Evolutionary conservation across 2,113 vertebrate genomes (phyloP).

Genomic region (Symphodus melops): DNA sequence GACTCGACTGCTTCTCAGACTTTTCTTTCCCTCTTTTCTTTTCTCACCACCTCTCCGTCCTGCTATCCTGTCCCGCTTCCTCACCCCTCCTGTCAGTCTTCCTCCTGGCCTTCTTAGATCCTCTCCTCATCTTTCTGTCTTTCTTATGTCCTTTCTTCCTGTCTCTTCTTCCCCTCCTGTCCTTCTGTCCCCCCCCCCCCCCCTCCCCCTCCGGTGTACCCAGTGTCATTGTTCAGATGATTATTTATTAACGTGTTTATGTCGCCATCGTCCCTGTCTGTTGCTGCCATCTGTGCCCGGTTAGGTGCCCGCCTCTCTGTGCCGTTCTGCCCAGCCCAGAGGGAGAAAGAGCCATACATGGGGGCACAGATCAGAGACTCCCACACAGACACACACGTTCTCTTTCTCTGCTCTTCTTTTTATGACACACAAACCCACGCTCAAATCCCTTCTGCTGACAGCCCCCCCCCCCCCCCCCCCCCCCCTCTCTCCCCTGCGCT

Average conservation of each 20-base stretch:
- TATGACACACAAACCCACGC: constrained; percentile 45
- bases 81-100: constrained; percentile 40
- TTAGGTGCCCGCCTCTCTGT: constrained; percentile 76
- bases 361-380: constrained; percentile 67
- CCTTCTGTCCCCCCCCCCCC: constrained; percentile 30
- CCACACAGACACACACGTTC: constrained; percentile 43
- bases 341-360: constrained; percentile 59
- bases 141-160: constrained; percentile 18
- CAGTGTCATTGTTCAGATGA: constrained; percentile 77
- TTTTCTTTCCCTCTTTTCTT: constrained; percentile 12
- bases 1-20: constrained; percentile 8
- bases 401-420: constrained; percentile 33
- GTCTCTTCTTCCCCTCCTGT: constrained; percentile 34
- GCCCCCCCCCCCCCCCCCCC: constrained; percentile 2
- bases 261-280: constrained; percentile 67
- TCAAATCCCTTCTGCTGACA: constrained; percentile 71
- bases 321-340: constrained; percentile 71
- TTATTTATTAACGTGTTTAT: constrained; percentile 83
- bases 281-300: constrained; percentile 84
- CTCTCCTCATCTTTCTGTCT: constrained; percentile 7
- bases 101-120: constrained; percentile 27
- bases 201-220: constrained; percentile 52
- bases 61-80: constrained; percentile 20
- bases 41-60: background rate
- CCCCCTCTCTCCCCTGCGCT: constrained; percentile 36